Base-by-base conservation (phyloP, 92 coral and sea anemone species). In the Porites lobata region DNA sequence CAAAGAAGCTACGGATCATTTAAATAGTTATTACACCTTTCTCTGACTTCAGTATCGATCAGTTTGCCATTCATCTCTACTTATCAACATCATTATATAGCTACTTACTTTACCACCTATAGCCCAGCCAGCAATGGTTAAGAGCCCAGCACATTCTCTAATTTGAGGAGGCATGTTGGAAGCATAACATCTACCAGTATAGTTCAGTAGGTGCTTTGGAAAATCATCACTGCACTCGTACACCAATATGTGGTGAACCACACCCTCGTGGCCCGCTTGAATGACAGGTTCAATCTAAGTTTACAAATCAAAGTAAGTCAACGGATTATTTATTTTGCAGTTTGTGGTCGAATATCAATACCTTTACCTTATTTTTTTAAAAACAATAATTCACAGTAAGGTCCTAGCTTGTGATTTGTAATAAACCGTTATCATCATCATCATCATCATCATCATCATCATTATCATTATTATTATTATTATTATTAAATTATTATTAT, bases 61-160 rank as follows among this genome's bases (percentile, higher is more conserved):
- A 56, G 61, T 56, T 14, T 56, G 61, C 12, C 15, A 14, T 56
- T 15, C 8, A 56, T 56, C 15, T 8, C 15, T 10, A 56, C 2
- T 10, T 56, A n/a, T 66, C 24, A 8, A 2, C 50, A 32, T 38
- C 47, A 38, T 38, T 2, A 38, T 17, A 10, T 70, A 32, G 4
- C 76, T 38, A 72, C 78, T 12, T 84, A 93, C 96, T 53, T 81
- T 84, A 8, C 93, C 93, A 15, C 96, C 96, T 4, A 90, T 93
- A 14, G 90, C 93, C 96, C 96, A 93, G 0, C 80, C 91, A 8
- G 92, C 94, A 47, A 88, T 76, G 14, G 84, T 9, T 32, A 84
- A 69, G 17, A 19, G 19, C 22, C 68, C 81, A 3, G 63, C 53
- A 62, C 96, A 93, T 0, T 73, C 56, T 51, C 0, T 26, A 24